phyloP scores from a whole-genome alignment of 2,797 vertebrate species.

The Carapus acus region DNA sequence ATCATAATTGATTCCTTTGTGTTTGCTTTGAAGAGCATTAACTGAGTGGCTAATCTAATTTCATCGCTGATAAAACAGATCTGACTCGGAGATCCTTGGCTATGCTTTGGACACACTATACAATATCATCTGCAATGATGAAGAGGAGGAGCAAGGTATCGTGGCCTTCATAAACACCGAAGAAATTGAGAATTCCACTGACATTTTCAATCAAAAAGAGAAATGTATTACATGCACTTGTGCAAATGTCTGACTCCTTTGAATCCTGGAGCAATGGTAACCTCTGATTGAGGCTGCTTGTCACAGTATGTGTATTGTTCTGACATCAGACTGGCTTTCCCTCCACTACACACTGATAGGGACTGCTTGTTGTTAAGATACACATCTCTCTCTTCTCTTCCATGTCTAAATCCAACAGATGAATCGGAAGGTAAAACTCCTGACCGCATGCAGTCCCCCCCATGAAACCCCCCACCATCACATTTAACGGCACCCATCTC shows the following conservation, averaged over 20 bases:
- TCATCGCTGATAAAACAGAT: conserved; percentile 67
- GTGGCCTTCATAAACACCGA: not conserved
- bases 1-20: not conserved
- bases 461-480: conserved; percentile 25
- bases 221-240: not conserved
- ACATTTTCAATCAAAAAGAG: not conserved
- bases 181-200: not conserved
- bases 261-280: conserved; percentile 7
- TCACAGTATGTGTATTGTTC: conserved; percentile 32
- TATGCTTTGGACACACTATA: conserved; percentile 97
- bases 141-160: conserved; percentile 94
- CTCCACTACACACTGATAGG: conserved; percentile 31
- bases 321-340: conserved; percentile 23
- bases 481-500: conserved; percentile 33
- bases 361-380: conserved; percentile 55
- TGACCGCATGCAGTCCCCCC: conserved; percentile 60
- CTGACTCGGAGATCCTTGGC: conserved; percentile 98
- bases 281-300: conserved; percentile 23
- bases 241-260: conserved; percentile 2
- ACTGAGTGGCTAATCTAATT: not conserved
- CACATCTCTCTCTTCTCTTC: conserved; percentile 76
- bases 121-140: conserved; percentile 94
- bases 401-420: conserved; percentile 88
- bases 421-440: conserved; percentile 96
- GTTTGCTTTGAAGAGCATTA: too few species aligned